Evolutionary conservation across 2,888 invertebrate species (phyloP), one percentile per base, ranked within the genome.

Genomic region (Alloscopus bannaensis): DNA sequence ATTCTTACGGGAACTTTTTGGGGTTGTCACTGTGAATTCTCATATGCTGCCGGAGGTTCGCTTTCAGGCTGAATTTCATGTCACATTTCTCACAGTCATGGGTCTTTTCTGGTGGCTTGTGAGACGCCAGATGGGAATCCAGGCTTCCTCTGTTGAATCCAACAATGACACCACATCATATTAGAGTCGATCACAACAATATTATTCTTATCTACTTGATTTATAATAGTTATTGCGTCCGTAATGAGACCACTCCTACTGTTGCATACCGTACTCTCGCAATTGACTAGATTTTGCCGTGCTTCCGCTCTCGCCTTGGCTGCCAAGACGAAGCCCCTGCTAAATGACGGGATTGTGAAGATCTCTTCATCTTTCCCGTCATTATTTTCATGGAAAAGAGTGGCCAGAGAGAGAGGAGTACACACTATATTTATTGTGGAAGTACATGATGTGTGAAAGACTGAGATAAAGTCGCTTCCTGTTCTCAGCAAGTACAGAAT

Each of bases 31-130:
- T 81, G 65, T 83, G 84, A 70, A 79, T 78, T 75, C 80, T 78
- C 76, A 84, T 81, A 69, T 86, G 86, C 57, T 81, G 75, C 11
- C 76, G 78, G 11, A 86, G 76, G 70, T 84, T 84, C 20, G 83
- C 78, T 72, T 84, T 84, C 47, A 81, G 82, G 62, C 79, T 83
- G 77, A 86, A 86, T 64, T 82, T 81, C 76, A 82, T 83, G 18
- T 84, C 84, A 83, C 86, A 86, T 73, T 75, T 81, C 59, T 80
- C 69, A 83, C 86, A 86, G 71, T 85, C 81, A 78, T 80, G 79
- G 26, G 83, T 82, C 26, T 78, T 75, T 73, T 76, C 81, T 40
- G 82, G 84, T 40, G 86, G 80, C 69, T 80, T 82, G 62, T 86
- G 86, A 55, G 80, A 76, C 29, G 80, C 80, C 64, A 84, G 77